Evolutionary conservation across 1,140 invertebrate genomes (phyloP).

Genomic region (Drosophila kepulauana): DNA sequence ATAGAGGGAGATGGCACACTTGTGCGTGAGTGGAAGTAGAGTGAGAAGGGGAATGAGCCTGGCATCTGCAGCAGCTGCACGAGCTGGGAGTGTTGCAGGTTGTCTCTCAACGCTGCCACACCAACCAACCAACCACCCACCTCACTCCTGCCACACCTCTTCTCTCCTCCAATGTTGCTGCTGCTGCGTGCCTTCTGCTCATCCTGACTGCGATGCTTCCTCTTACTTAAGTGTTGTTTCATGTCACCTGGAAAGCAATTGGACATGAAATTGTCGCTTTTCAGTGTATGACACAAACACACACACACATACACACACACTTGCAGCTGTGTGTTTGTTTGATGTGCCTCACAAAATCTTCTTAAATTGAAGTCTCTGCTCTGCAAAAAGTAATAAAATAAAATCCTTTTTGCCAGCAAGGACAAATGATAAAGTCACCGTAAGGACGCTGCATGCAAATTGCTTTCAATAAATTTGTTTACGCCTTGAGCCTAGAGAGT

Average conservation of each 20-base stretch:
- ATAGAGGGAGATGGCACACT: slow-evolving; percentile 4
- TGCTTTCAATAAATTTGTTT: slow-evolving; percentile 83
- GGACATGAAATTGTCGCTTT: slow-evolving; percentile 85
- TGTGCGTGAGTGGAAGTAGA: no score
- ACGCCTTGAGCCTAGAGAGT: slow-evolving; percentile 29
- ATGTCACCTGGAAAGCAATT: slow-evolving; percentile 85
- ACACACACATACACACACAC: slow-evolving; percentile 18
- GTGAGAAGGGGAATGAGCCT: slow-evolving; percentile 27
- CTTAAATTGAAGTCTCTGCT: slow-evolving; percentile 68
- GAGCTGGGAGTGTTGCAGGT: slow-evolving; percentile 61
- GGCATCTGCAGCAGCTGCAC: slow-evolving; percentile 53
- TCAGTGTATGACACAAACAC: slow-evolving; percentile 68
- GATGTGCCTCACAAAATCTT: slow-evolving; percentile 58
- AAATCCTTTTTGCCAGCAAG: slow-evolving; percentile 67
- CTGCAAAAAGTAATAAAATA: slow-evolving; percentile 63
- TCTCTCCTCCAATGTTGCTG: background rate
- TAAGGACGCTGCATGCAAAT: slow-evolving; percentile 76
- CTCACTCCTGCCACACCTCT: background rate
- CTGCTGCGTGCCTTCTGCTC: slow-evolving; percentile 4
- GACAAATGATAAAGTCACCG: slow-evolving; percentile 73
- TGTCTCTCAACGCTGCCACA: slow-evolving; percentile 6
- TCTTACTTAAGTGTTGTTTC: slow-evolving; percentile 84
- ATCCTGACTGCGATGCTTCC: slow-evolving; percentile 48
- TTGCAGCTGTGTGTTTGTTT: slow-evolving; percentile 16
- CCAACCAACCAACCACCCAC: slow-evolving; percentile 1